Conservation (phyloP, 2,797 vertebrate species). For the Sebastes minor region DNA sequence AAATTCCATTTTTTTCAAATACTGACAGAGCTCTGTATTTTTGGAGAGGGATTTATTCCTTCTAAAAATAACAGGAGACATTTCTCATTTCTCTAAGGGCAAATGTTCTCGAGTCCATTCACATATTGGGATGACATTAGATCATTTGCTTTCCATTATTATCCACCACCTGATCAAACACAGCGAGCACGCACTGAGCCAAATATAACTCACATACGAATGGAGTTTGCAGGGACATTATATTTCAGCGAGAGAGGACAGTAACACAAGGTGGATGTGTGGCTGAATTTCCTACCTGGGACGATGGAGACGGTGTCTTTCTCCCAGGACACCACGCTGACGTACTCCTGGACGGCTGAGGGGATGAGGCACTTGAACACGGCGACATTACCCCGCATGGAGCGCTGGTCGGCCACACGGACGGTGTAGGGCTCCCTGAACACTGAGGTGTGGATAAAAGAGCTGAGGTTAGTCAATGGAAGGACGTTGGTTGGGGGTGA, state of each 20-base stretch:
- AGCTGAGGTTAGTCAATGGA: slow-evolving; percentile 18
- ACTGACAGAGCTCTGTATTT: not conserved
- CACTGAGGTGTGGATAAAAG: slow-evolving; percentile 77
- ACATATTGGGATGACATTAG: slow-evolving; percentile 30
- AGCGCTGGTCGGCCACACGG: slow-evolving; percentile 98
- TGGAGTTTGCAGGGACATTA: not conserved
- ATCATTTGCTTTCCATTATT: slow-evolving; percentile 46
- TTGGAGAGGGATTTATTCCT: not conserved
- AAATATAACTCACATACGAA: slow-evolving; percentile 6
- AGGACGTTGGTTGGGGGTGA: not conserved
- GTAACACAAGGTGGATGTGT: not conserved
- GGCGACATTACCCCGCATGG: slow-evolving; percentile 98
- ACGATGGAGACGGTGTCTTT: slow-evolving; percentile 97
- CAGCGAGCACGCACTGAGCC: not conserved
- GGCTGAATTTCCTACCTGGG: slow-evolving; percentile 86
- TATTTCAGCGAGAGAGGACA: slow-evolving; percentile 4
- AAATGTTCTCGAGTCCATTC: slow-evolving; percentile 14
- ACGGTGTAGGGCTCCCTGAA: slow-evolving; percentile 99
- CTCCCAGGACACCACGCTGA: slow-evolving; percentile 99
- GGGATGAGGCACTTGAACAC: slow-evolving; percentile 99
- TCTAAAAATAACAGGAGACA: slow-evolving; percentile 18
- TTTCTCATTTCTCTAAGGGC: slow-evolving; percentile 6
- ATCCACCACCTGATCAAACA: slow-evolving; percentile 40
- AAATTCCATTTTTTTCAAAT: not conserved
- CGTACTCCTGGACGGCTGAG: slow-evolving; percentile 97